Conservation (phyloP, 2,888 invertebrate genomes). For the Phytoseiulus persimilis region DNA sequence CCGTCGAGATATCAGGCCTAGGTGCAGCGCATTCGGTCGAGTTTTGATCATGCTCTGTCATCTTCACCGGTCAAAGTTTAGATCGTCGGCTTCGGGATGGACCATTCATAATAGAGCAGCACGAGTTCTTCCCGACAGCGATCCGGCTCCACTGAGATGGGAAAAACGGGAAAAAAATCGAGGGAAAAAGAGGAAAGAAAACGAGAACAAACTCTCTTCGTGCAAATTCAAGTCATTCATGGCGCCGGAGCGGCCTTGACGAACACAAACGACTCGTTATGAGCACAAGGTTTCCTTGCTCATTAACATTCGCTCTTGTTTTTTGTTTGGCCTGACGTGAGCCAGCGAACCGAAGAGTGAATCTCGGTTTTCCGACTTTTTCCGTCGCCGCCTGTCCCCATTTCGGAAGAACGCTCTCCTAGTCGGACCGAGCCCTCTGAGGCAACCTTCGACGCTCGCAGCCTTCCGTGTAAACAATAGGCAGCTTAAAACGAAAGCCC, state of each 20-base stretch:
- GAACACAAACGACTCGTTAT: background rate
- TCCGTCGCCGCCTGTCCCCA: background rate
- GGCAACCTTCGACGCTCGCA: background rate
- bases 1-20: too few species aligned
- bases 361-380: background rate
- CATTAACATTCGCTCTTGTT: background rate
- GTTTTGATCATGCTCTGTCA: too few species aligned
- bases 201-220: background rate
- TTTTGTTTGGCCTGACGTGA: background rate
- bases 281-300: background rate
- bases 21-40: too few species aligned
- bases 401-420: background rate
- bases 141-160: background rate
- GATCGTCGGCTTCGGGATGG: too few species aligned
- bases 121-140: too few species aligned
- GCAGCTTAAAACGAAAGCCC: background rate
- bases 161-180: background rate
- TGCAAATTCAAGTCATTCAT: background rate
- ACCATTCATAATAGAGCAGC: too few species aligned
- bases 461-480: background rate
- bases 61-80: too few species aligned
- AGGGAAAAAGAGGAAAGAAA: background rate
- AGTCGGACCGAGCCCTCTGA: background rate
- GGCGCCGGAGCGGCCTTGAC: background rate
- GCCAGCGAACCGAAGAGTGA: background rate